These are phyloP conservation scores for Orthosia cruda DNA, from an alignment of 2,888 invertebrate species.

Conservation along the genomic window DNA sequence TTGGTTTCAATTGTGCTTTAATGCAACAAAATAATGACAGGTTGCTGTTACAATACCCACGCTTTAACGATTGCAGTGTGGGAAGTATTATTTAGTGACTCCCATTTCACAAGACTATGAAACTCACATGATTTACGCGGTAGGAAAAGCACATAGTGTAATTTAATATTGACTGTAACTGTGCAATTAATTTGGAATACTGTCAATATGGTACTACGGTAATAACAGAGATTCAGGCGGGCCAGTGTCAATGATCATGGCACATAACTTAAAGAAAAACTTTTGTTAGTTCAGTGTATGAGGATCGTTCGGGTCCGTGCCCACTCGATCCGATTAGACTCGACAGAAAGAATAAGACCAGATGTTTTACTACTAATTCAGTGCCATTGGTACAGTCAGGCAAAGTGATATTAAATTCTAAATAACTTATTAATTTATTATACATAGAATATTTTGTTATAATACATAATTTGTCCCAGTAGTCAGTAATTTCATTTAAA, in stretches of 20 bases:
- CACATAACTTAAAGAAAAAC: slow-evolving; percentile 38
- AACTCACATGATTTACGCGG: slow-evolving; percentile 63
- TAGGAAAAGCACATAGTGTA: slow-evolving; percentile 56
- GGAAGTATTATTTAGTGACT: slow-evolving; percentile 66
- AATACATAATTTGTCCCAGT: too few species aligned
- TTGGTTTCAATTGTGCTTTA: slow-evolving; percentile 36
- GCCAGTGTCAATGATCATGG: slow-evolving; percentile 24
- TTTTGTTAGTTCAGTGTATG: slow-evolving; percentile 10
- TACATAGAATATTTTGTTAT: too few species aligned
- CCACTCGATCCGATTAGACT: too few species aligned
- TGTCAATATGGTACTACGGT: slow-evolving; percentile 44
- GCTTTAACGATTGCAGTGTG: slow-evolving; percentile 54
- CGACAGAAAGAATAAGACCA: too few species aligned
- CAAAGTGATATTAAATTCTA: too few species aligned
- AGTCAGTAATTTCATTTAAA: too few species aligned
- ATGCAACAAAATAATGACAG: slow-evolving; percentile 62
- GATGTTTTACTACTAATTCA: too few species aligned
- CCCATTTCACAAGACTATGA: slow-evolving; percentile 61
- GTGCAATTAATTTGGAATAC: slow-evolving; percentile 58
- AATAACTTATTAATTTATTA: too few species aligned
- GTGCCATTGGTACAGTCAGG: too few species aligned
- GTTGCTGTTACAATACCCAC: slow-evolving; percentile 59
- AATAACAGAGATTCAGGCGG: slow-evolving; percentile 47
- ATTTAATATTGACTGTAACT: slow-evolving; percentile 58
- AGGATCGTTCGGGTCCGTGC: neutral